Evolutionary conservation across 2,113 vertebrate genomes (phyloP), one percentile per base, ranked within the genome.

Genomic region (Heteronetta atricapilla): DNA sequence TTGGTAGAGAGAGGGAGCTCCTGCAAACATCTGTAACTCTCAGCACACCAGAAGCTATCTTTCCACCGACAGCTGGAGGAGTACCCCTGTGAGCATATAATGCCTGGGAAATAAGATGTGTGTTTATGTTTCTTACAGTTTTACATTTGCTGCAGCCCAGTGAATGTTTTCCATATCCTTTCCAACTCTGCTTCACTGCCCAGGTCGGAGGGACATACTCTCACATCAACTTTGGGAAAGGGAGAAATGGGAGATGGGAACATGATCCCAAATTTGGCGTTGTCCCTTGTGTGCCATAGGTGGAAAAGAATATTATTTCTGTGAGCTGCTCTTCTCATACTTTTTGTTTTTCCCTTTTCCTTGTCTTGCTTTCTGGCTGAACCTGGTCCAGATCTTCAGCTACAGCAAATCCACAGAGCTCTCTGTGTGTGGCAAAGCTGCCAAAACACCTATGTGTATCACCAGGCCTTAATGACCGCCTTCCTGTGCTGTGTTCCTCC

Each of bases 301-400:
- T 82, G 14, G 20, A 66, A 52, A 93, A 34, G 4, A 46, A 17
- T n/a, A 36, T 63, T 0, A 50, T 88, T 88, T 83, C 60, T 68
- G 10, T 48, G 55, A 64, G 36, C 13, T 46, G 10, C 8, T 75
- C 42, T 88, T 90, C 73, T 66, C n/a, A 63, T 2, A 6, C 2
- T 59, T 82, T 36, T 53, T 73, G 33, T 15, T n/a, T 53, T 67
- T 28, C 19, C 6, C 12, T 64, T 75, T 82, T 88, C 33, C 46
- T 94, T 94, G 25, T 31, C 67, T 69, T 44, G 11, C 82, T 90
- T 86, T 59, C 60, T 83, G 50, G 23, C 21, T 88, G 56, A 86
- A 68, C 22, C 4, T 58, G 20, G 28, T 67, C 7, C 59, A 67
- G 25, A 26, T 79, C 25, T 58, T 73, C 34, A 85, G 36, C 23